Evolutionary conservation across 2,113 vertebrate species (phyloP), one percentile per base, ranked within the genome.

Genomic region (Papio anubis): DNA sequence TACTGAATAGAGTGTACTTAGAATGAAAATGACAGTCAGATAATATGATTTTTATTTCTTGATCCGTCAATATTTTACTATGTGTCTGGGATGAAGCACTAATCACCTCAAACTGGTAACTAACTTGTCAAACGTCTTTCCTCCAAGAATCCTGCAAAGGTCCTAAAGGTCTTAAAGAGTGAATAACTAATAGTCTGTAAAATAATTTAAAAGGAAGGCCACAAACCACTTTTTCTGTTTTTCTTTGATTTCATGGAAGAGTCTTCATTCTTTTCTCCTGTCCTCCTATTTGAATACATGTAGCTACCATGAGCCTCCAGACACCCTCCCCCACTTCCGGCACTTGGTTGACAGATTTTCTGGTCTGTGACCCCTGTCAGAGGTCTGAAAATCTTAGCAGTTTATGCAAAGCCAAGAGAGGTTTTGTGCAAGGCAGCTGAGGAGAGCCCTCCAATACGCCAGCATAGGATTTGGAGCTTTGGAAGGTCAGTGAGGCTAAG

Each of bases 1-100:
- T 30, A 30, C 12, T 61, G 32, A 27, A 14, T 1, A 0, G 2
- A 20, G 17, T 30, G 59, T 5, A 3, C 32, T 30, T 18, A 0
- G 73, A 7, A 55, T 23, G 32, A 64, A 21, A 20, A 40, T 32
- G 0, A 50, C 8, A 2, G 27, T 4, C 27, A 3, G 52, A 12
- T 10, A 32, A 18, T 0, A 0, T 0, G 5, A 23, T 9, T 79
- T 45, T 16, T 14, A 3, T 1, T 13, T 14, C 43, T 76, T 14
- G 0, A 0, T 0, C 17, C 5, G 8, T 21, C 23, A 17, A 0
- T 9, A 8, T 21, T 23, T 8, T 14, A 5, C 27, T 30, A 0
- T 35, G 14, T 43, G 35, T 70, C 83, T 43, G 64, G 10, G 57
- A 66, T 18, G 21, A 35, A 52, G 43, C n/a, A 6, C n/a, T 20